These are phyloP conservation scores for Scytalopus superciliaris DNA, from an alignment of 2,113 vertebrate species.

Conservation along the genomic window DNA sequence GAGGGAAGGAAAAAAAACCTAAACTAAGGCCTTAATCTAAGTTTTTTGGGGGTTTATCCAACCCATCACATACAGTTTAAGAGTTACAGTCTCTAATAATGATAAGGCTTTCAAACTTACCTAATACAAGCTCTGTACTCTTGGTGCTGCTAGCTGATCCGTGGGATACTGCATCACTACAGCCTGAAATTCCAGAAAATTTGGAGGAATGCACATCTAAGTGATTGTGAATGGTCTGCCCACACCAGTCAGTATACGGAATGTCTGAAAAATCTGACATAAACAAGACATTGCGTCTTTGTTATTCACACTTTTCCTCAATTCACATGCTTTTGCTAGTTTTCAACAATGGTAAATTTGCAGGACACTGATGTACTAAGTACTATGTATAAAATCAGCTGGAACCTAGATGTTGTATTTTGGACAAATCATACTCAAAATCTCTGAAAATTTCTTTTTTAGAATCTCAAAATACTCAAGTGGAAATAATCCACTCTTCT, in stretches of 20 bases:
- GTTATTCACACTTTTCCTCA: not conserved
- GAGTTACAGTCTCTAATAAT: not conserved
- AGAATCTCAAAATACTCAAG: not conserved
- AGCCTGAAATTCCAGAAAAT: conserved; percentile 94
- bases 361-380: not conserved
- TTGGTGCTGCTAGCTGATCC: conserved; percentile 90
- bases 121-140: conserved; percentile 88
- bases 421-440: not conserved
- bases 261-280: conserved; percentile 89
- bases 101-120: conserved; percentile 67
- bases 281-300: conserved; percentile 24
- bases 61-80: not conserved
- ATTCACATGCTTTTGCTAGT: not conserved
- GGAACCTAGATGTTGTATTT: not conserved
- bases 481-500: not conserved
- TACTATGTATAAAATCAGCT: not conserved
- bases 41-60: too few species aligned
- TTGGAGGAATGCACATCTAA: conserved; percentile 92
- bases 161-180: conserved; percentile 92
- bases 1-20: too few species aligned
- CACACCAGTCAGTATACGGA: conserved; percentile 91
- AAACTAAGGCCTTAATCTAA: too few species aligned
- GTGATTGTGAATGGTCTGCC: conserved; percentile 87
- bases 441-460: not conserved
- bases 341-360: not conserved